Conservation (phyloP, 2,113 vertebrate species). For the Apaloderma vittatum region DNA sequence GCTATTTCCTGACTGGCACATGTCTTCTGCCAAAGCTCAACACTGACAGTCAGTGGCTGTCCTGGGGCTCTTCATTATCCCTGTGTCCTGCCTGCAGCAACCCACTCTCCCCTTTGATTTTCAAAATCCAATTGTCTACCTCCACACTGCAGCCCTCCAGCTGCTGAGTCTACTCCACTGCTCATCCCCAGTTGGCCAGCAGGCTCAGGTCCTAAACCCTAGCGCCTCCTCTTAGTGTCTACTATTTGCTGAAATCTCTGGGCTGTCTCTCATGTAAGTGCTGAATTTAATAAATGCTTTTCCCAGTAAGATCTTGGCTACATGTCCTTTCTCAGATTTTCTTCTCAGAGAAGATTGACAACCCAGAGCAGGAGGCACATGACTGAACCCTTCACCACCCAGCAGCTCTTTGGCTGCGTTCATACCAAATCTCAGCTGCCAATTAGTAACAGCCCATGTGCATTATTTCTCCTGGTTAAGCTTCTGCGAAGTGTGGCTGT, state of each 20-base stretch:
- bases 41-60: neutral
- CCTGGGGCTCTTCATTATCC: neutral
- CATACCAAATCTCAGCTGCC: neutral
- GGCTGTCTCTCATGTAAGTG: neutral
- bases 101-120: neutral
- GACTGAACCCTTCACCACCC: neutral
- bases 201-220: neutral
- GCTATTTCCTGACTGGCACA: neutral
- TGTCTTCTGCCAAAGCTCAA: neutral
- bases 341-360: neutral
- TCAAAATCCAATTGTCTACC: neutral
- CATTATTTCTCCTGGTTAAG: neutral
- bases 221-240: rapidly evolving
- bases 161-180: neutral
- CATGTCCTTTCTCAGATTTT: neutral
- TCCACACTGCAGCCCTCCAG: neutral
- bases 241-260: neutral
- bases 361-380: neutral
- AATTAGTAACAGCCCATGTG: neutral
- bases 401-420: neutral
- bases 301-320: neutral
- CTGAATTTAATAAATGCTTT: neutral
- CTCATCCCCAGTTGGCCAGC: neutral
- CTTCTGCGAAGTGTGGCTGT: neutral
- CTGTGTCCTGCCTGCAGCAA: neutral